Base-by-base conservation (phyloP, 1,140 invertebrate species). In the Latrodectus geometricus region DNA sequence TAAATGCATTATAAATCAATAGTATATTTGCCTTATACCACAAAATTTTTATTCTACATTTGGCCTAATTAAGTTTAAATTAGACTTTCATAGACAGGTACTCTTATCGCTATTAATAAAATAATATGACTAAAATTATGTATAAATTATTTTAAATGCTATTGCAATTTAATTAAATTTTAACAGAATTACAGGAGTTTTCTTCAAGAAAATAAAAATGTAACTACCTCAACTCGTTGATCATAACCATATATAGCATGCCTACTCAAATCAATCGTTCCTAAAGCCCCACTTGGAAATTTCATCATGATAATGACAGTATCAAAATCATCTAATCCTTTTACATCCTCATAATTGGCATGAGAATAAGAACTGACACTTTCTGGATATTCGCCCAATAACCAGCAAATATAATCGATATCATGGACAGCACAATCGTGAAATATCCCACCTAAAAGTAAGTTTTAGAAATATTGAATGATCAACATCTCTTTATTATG, bases 361-460 rank as follows among this genome's bases (percentile, higher is more conserved):
- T 93, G 92, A 0, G 93, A 92, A 8, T 91, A 88, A 5, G 92
- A 92, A 88, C 92, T 92, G 0, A 95, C 93, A 86, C 90, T 89
- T 9, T 86, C 88, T 1, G 94, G 94, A 74, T 92, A 92, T 72
- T 91, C 89, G 0, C 89, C 90, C 50, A 90, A n/a, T 12, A 90
- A 66, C 88, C 89, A 89, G 65, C 89, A 90, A 14, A 90, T 89
- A 17, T 90, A 76, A 82, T 95, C 95, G 85, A 95, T 93, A 90
- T 95, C 95, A 88, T 95, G 95, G 9, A 95, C 94, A 75, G 93
- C 92, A 87, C 94, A 95, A 89, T 95, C 95, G 85, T 94, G 94
- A 88, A 94, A 95, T 56, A 95, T 94, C n/a, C 94, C 94, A 85
- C 94, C 94, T 94, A 88, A 76, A 89, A 85, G 8, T 68, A 15